These are phyloP conservation scores for Leptogaster cylindrica DNA, from an alignment of 2,888 invertebrate species.

Conservation along the genomic window DNA sequence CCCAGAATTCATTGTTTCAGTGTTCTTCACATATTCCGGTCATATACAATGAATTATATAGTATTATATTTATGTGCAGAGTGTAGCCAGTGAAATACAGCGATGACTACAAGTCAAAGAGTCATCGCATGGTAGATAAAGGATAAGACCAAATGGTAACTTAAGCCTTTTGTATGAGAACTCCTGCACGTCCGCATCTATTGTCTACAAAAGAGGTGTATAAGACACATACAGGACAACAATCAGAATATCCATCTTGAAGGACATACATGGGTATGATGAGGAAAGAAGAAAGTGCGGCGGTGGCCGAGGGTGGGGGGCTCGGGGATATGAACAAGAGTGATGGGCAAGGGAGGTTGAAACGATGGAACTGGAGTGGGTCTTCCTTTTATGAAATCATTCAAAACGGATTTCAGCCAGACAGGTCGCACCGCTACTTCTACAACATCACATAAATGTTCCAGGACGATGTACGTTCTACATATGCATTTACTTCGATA, in stretches of 20 bases:
- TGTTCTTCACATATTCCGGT: slow-evolving; percentile 16
- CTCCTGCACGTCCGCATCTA: slow-evolving; percentile 40
- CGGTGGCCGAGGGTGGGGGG: background rate
- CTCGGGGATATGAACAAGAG: slow-evolving; percentile 19
- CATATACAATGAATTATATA: slow-evolving; percentile 6
- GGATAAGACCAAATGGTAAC: slow-evolving; percentile 42
- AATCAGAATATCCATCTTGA: slow-evolving; percentile 47
- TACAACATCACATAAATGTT: background rate
- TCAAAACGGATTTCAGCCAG: slow-evolving; percentile 46
- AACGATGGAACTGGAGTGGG: too few species aligned
- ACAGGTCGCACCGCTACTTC: slow-evolving; percentile 19
- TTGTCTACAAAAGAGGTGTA: slow-evolving; percentile 42
- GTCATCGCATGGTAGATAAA: slow-evolving; percentile 39
- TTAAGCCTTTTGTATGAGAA: slow-evolving; percentile 41
- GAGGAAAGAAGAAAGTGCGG: background rate
- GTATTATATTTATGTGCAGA: background rate
- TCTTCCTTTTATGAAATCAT: slow-evolving; percentile 46
- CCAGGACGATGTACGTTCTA: background rate
- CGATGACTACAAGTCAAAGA: slow-evolving; percentile 39
- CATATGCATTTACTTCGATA: slow-evolving; percentile 31
- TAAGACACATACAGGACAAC: slow-evolving; percentile 45
- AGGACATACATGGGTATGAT: slow-evolving; percentile 35
- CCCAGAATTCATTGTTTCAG: slow-evolving; percentile 24
- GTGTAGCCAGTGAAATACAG: background rate
- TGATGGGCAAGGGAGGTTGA: slow-evolving; percentile 25